phyloP scores from a whole-genome alignment of 2,888 invertebrate species.

The Trimorus sp. region DNA sequence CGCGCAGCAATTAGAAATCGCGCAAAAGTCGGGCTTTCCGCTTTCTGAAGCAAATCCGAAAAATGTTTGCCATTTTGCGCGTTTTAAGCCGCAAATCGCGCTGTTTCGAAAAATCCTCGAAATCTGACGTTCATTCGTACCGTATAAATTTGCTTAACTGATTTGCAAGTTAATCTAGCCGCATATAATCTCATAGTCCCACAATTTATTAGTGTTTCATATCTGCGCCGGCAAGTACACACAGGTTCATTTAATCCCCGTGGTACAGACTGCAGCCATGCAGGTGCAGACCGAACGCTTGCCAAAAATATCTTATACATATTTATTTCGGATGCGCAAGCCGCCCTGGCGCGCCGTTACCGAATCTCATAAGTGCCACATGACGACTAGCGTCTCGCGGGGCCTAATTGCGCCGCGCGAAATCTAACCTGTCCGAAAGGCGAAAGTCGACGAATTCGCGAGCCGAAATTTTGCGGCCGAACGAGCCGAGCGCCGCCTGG shows the following conservation, averaged over 20 bases:
- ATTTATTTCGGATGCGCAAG: conserved; percentile 33
- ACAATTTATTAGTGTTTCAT: conserved; percentile 47
- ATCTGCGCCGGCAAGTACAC: conserved; percentile 33
- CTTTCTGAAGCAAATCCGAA: no score
- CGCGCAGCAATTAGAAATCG: no score
- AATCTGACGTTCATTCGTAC: conserved; percentile 13
- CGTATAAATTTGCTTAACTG: conserved; percentile 39
- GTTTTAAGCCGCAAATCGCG: no score
- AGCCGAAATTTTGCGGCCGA: neutral
- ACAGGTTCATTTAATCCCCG: conserved; percentile 42
- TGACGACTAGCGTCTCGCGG: conserved; percentile 11
- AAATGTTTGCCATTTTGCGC: no score
- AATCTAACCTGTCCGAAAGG: no score
- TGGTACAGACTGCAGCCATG: conserved; percentile 36
- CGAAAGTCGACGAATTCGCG: no score
- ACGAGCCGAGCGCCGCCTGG: neutral
- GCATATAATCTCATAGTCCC: conserved; percentile 38
- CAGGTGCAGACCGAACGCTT: conserved; percentile 31
- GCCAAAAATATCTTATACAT: conserved; percentile 46
- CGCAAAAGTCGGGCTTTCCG: no score
- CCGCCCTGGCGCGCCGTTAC: conserved; percentile 10
- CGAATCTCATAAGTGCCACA: conserved; percentile 22
- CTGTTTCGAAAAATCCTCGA: no score
- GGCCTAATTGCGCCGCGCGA: neutral
- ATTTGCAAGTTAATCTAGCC: conserved; percentile 47